Base-by-base conservation (phyloP, 2,797 vertebrate genomes). In the Pogoniulus pusillus region DNA sequence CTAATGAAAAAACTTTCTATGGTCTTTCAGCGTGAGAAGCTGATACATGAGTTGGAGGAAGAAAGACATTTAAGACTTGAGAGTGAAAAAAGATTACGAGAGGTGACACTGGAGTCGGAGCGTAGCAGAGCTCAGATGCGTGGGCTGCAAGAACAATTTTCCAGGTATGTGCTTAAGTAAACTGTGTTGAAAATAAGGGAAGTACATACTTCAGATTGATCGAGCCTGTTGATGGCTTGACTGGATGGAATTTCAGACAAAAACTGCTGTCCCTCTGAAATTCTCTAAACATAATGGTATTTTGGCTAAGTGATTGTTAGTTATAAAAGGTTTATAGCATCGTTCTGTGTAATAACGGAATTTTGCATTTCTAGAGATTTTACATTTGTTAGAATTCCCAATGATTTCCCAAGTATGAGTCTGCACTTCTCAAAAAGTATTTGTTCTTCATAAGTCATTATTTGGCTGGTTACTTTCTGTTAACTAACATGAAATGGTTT, bases 21-120 rank as follows among this genome's bases (percentile, higher is more conserved):
- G 72, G 4, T 59, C 8, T 96, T 94, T 7, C 96, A 99, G 98
- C 98, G 98, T 95, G 98, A 99, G 97, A 98, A 98, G 98, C 98
- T 99, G 98, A 98, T 98, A 96, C 98, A 98, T 95, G 98, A 98
- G 97, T 95, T 99, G 98, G 98, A 99, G 97, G 98, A 98, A 97
- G 98, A 99, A 96, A 97, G 98, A 96, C 98, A 98, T 94, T 97
- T 98, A 95, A 97, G 98, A 96, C 97, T 98, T 95, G 98, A 98
- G 97, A 98, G 98, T 73, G 98, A 99, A 92, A 98, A 98, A 93
- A 97, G 98, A 75, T 96, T 98, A 64, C 97, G 95, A 94, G 98
- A 99, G 95, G 98, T 98, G 94, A 98, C 98, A 1, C 96, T 98
- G 95, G 98, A 99, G 96, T 98, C 98, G 0, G 98, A 98, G 96